These are phyloP conservation scores for Phalera bucephala DNA, from an alignment of 2,888 invertebrate species.

Conservation along the genomic window DNA sequence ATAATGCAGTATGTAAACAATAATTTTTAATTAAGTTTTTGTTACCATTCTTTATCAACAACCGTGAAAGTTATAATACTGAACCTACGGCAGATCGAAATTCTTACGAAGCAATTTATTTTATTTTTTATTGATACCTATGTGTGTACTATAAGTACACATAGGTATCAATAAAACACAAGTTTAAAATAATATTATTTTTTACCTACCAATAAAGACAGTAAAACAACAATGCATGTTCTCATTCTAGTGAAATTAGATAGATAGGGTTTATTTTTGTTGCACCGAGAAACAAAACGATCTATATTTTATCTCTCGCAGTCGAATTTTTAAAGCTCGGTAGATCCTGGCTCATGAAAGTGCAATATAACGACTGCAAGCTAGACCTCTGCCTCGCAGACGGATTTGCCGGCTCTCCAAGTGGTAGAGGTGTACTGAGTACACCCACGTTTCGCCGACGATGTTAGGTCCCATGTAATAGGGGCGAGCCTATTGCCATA, in stretches of 20 bases:
- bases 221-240: too few species aligned
- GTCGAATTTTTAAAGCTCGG: not conserved
- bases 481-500: too few species aligned
- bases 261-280: not conserved
- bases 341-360: conserved; percentile 30
- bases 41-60: not conserved
- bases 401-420: conserved; percentile 48
- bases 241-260: too few species aligned
- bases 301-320: not conserved
- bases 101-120: too few species aligned
- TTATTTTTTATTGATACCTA: too few species aligned
- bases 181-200: too few species aligned
- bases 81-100: not conserved
- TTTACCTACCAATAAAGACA: too few species aligned
- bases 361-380: conserved; percentile 49
- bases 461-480: too few species aligned
- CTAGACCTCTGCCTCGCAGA: conserved; percentile 41
- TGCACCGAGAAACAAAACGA: not conserved
- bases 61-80: not conserved
- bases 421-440: too few species aligned
- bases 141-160: too few species aligned
- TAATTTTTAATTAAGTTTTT: conserved; percentile 24
- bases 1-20: conserved; percentile 40
- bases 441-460: too few species aligned
- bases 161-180: too few species aligned